These are phyloP conservation scores for Cyprinodon tularosa DNA, from an alignment of 2,113 vertebrate species.

Conservation along the genomic window DNA sequence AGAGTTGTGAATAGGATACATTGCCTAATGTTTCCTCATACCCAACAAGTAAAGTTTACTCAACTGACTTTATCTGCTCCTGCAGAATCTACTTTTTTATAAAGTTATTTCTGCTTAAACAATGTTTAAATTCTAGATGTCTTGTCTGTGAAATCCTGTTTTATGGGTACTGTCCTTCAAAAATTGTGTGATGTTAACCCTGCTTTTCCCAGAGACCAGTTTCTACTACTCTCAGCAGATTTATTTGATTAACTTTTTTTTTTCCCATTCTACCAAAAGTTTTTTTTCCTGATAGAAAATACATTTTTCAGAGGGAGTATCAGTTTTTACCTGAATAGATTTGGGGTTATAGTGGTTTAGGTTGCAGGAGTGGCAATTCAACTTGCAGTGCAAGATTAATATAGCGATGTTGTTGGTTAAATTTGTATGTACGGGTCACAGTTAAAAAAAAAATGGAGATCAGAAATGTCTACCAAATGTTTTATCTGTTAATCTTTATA, in stretches of 20 bases:
- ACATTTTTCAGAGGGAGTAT: too few species aligned
- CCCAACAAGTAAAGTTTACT: constrained; percentile 19
- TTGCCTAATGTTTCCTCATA: constrained; percentile 36
- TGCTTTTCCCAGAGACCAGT: neutral
- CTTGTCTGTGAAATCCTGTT: neutral
- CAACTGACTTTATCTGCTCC: constrained; percentile 26
- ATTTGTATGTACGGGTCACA: too few species aligned
- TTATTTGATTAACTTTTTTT: too few species aligned
- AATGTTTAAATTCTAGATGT: neutral
- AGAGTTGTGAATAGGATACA: constrained; percentile 26
- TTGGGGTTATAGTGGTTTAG: too few species aligned
- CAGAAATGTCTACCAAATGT: neutral
- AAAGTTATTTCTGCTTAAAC: neutral
- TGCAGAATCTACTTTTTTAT: constrained; percentile 28
- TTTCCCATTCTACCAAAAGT: neutral
- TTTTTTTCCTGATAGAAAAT: neutral
- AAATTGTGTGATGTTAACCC: neutral
- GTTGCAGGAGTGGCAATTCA: too few species aligned
- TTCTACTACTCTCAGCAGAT: neutral
- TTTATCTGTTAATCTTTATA: neutral
- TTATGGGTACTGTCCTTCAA: too few species aligned
- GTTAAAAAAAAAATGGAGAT: too few species aligned
- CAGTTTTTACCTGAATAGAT: too few species aligned
- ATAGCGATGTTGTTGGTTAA: neutral
- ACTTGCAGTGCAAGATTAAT: too few species aligned